phyloP scores from a whole-genome alignment of 2,797 vertebrate genomes.

The Pristis pectinata region DNA sequence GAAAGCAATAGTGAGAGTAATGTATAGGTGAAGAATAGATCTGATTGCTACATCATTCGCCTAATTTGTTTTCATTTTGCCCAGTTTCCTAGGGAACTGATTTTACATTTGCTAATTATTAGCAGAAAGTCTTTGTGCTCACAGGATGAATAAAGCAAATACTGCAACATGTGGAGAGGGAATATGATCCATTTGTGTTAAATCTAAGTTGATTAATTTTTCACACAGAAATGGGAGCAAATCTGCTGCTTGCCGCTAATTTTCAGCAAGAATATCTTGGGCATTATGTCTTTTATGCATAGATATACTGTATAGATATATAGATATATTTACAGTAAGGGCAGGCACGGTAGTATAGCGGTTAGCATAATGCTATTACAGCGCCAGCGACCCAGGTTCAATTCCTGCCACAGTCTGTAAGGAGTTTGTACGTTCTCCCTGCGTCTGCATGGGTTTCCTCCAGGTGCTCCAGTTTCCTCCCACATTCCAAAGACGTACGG shows the following conservation, averaged over 20 bases:
- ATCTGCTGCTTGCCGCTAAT: not conserved
- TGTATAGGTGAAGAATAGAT: not conserved
- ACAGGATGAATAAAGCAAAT: constrained; percentile 18
- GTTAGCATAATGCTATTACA: no score
- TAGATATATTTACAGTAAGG: no score
- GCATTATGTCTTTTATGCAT: not conserved
- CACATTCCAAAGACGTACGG: no score
- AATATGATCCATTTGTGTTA: not conserved
- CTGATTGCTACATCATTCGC: not conserved
- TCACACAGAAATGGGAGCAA: not conserved
- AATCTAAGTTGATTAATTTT: not conserved
- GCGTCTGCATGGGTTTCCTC: no score
- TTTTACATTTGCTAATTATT: not conserved
- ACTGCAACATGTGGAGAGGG: constrained; percentile 1
- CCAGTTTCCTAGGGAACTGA: not conserved
- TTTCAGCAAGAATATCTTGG: not conserved
- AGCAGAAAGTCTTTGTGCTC: not conserved
- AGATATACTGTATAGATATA: no score
- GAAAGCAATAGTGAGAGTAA: not conserved
- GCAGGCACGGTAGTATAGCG: no score
- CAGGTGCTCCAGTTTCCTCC: no score
- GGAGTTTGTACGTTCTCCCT: no score
- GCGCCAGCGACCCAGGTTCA: no score
- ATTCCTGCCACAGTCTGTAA: no score
- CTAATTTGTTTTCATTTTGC: not conserved